Evolutionary conservation across 2,888 invertebrate genomes (phyloP), one percentile per base, ranked within the genome.

Genomic region (Mimumesa dahlbomi): DNA sequence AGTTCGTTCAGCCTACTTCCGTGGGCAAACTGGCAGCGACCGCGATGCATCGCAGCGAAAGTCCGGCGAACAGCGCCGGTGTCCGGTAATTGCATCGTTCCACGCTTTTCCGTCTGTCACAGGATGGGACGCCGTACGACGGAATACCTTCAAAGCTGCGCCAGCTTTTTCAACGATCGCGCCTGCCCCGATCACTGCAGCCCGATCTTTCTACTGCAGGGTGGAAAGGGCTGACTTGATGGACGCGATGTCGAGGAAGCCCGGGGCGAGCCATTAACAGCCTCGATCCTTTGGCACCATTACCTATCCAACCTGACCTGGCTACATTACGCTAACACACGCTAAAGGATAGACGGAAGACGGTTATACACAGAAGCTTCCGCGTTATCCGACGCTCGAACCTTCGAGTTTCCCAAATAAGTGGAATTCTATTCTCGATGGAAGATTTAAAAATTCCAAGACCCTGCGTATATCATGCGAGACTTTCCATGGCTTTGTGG

Each of bases 21-120:
- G 4, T 7, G 25, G 25, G 25, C 7, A 5, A 25, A 25, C 25
- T 25, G 25, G 25, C 25, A 25, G 7, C 25, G 3, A 7, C 7
- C 25, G 25, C 7, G 7, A 7, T 7, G 25, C 7, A 7, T 25
- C 25, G 25, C 7, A 25, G 25, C 25, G 25, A 5, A n/a, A 2
- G 29, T 31, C 22, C 18, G 18, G 42, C 19, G 40, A 43, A 58
- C 19, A 13, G 18, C n/a, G n/a, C 53, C 29, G 48, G 43, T 50
- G 61, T 50, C 70, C 68, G 59, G 77, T 79, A 81, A 81, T 81
- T 81, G 80, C 80, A 79, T 80, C 79, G 77, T 72, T 61, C 46
- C 54, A 66, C 64, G 66, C 75, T 75, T 76, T 77, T 75, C 73
- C 81, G 70, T 73, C 68, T 58, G 75, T 79, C 81, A 76, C 71